Evolutionary conservation across 2,113 vertebrate genomes (phyloP).

Genomic region (Chrysochloris asiatica): DNA sequence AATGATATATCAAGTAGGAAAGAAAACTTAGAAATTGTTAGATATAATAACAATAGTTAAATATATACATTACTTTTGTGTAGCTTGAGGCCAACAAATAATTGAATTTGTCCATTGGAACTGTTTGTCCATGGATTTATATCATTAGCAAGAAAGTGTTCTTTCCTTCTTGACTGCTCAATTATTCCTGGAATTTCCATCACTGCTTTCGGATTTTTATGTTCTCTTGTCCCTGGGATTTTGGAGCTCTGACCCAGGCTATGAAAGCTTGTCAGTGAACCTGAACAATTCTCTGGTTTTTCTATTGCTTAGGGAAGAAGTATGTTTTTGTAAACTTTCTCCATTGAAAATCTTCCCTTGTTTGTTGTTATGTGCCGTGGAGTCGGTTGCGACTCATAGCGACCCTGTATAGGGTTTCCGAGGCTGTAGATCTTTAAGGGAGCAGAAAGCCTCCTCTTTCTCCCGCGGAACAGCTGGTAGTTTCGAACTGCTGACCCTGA

Average conservation of each 20-base stretch:
- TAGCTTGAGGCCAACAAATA: background rate
- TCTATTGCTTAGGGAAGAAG: background rate
- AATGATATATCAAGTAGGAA: background rate
- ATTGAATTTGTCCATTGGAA: background rate
- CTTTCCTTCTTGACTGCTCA: too few relatives aligned
- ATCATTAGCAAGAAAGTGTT: background rate
- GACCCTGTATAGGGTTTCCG: too few relatives aligned
- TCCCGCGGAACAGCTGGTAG: too few relatives aligned
- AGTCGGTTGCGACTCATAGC: too few relatives aligned
- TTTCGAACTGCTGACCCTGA: too few relatives aligned
- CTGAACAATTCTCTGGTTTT: background rate
- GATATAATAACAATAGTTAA: background rate
- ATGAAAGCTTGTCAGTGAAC: background rate
- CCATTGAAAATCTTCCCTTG: background rate
- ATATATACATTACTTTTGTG: background rate
- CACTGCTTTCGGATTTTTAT: background rate
- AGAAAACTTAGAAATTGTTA: background rate
- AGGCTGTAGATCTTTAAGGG: too few relatives aligned
- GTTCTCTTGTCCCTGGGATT: background rate
- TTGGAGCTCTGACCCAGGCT: background rate
- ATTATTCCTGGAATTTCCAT: background rate
- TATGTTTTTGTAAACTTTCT: slow-evolving; percentile 15
- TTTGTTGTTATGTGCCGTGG: too few relatives aligned
- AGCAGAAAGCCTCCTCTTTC: too few relatives aligned
- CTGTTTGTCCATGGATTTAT: background rate